phyloP scores from a whole-genome alignment of 2,113 vertebrate genomes.

The Gallinago paraguaiae region DNA sequence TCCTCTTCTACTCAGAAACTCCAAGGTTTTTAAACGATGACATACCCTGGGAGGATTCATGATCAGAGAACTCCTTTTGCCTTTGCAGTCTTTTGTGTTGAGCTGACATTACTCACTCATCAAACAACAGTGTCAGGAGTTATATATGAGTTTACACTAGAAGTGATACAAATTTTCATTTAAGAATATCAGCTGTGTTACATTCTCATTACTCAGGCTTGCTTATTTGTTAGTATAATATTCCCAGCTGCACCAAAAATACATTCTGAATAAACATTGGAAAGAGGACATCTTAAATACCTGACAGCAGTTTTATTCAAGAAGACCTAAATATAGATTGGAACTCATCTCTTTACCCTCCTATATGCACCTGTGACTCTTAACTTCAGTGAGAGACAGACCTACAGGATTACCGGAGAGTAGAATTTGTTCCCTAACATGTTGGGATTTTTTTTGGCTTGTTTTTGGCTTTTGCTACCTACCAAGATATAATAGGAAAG shows the following conservation, averaged over 20 bases:
- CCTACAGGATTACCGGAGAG: not conserved
- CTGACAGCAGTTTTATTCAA: not conserved
- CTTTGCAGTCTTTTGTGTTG: slow-evolving; percentile 9
- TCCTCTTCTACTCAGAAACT: not conserved
- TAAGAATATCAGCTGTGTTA: not conserved
- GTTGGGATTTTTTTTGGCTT: not conserved
- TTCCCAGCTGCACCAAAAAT: slow-evolving; percentile 9
- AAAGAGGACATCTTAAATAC: not conserved
- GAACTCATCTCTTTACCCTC: not conserved
- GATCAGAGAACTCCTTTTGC: not conserved
- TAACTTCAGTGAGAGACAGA: not conserved
- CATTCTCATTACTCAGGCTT: not conserved
- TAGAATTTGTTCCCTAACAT: not conserved
- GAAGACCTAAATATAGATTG: not conserved
- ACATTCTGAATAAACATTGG: slow-evolving; percentile 17
- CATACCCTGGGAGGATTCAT: not conserved
- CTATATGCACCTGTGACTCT: not conserved
- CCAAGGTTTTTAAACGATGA: not conserved
- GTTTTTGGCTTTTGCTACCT: not conserved
- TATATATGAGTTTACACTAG: not conserved
- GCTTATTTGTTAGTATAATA: slow-evolving; percentile 27
- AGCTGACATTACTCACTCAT: not conserved
- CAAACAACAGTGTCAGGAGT: not conserved
- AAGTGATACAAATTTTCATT: not conserved
- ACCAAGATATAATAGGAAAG: not conserved